Base-by-base conservation (phyloP, 2,113 vertebrate species). In the Austrofundulus limnaeus region DNA sequence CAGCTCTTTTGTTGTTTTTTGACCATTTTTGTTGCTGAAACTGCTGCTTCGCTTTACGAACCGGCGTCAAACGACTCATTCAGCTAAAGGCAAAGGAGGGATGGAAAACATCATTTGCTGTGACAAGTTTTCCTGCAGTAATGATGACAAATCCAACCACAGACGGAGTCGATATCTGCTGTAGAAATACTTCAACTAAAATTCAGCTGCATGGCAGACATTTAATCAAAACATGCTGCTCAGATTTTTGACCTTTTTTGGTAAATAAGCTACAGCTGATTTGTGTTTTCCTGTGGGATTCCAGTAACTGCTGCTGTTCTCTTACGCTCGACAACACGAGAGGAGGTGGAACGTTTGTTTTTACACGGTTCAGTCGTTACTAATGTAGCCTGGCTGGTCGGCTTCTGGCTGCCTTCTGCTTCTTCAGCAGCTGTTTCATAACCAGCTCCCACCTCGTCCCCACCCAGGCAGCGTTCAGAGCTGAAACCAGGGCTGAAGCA, bases 381-480 rank as follows among this genome's bases (percentile, higher is more conserved):
- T 54, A 51, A 53, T 5, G 69, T 78, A 72, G 68, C 56, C 77
- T 71, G 67, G 77, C 85, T 89, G 73, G 66, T 81, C 74, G 75
- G 83, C 87, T 89, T 86, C 70, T 86, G 82, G 85, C 88, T 85
- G 85, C 65, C 17, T 46, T 62, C 59, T 49, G 84, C 81, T 88
- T 84, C 71, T 66, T 77, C 66, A 61, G 77, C 71, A 76, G 68
- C 72, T 71, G 47, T 80, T 43, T 70, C 77, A 77, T 70, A 64
- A 78, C 54, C 71, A 68, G 78, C 78, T 58, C 64, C 63, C 64
- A 62, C 73, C 45, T 61, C 39, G 45, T 64, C 54, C 71, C 61
- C 75, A 70, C 71, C 42, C 62, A 66, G 60, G 39, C 55, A 43
- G 34, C 61, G 67, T 39, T 4, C 49, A 70, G 28, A 28, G 16